phyloP scores from a whole-genome alignment of 2,888 invertebrate species.

The Calliphora vomitoria region DNA sequence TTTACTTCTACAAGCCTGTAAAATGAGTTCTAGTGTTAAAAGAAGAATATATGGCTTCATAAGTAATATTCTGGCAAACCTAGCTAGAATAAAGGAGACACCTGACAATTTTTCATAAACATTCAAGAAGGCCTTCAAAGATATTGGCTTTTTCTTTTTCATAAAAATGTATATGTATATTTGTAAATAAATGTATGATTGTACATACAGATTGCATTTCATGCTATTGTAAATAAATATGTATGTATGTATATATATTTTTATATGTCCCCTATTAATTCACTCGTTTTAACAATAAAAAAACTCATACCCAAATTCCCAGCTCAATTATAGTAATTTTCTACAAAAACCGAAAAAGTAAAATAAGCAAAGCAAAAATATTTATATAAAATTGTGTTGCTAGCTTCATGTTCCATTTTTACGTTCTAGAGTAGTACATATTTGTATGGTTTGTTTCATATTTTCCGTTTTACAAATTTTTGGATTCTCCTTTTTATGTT shows the following conservation, averaged over 20 bases:
- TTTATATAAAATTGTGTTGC: neutral
- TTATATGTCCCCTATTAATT: slow-evolving; percentile 57
- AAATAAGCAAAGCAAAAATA: neutral
- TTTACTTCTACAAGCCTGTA: too few species aligned
- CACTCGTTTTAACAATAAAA: slow-evolving; percentile 49
- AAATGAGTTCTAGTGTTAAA: too few species aligned
- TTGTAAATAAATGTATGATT: neutral
- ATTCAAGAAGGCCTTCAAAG: too few species aligned
- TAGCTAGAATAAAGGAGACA: too few species aligned
- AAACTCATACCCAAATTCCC: slow-evolving; percentile 60
- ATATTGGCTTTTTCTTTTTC: neutral
- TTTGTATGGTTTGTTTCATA: neutral
- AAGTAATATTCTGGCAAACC: too few species aligned
- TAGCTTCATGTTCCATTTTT: neutral
- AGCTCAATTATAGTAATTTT: slow-evolving; percentile 68
- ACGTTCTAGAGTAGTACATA: neutral
- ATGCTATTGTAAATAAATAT: neutral
- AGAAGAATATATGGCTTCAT: too few species aligned
- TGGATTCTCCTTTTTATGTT: neutral
- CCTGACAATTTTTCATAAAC: too few species aligned
- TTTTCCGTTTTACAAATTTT: slow-evolving; percentile 25
- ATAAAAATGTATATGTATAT: neutral
- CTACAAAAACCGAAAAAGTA: slow-evolving; percentile 7
- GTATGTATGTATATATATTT: neutral
- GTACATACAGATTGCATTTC: neutral